Percentiles rank a stretch among this genome's conserved stretches.
These are phyloP conservation scores for Scrobipalpa costella DNA, from an alignment of 2,888 invertebrate species.

Conservation along the genomic window DNA sequence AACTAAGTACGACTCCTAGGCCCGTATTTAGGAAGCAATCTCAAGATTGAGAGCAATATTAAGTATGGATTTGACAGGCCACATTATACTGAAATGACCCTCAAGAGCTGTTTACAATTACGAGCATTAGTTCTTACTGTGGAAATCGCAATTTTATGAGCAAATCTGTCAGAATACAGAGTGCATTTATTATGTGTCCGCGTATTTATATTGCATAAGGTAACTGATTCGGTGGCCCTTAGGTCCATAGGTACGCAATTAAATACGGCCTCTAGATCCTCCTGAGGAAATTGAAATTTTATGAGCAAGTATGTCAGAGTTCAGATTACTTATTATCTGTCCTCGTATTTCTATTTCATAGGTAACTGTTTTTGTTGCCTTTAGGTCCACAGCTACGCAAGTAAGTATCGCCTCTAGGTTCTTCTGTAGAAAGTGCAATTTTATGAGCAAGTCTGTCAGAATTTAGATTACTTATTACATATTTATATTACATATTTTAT, in stretches of 20 bases:
- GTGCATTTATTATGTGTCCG: too few relatives aligned
- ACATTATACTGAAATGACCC: too few relatives aligned
- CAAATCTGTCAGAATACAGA: too few relatives aligned
- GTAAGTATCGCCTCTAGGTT: not conserved
- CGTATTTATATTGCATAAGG: too few relatives aligned
- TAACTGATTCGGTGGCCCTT: too few relatives aligned
- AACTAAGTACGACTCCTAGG: too few relatives aligned
- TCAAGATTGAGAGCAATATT: too few relatives aligned
- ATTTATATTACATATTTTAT: constrained; percentile 1
- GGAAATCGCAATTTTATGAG: too few relatives aligned
- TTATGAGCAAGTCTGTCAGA: constrained; percentile 15
- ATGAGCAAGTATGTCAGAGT: constrained; percentile 12
- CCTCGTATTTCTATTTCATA: not conserved
- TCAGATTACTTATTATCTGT: constrained; percentile 16
- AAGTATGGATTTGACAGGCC: too few relatives aligned
- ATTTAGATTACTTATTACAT: constrained; percentile 12
- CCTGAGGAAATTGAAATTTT: constrained; percentile 10
- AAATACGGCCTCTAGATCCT: not conserved
- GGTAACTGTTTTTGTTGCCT: not conserved
- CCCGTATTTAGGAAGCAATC: too few relatives aligned
- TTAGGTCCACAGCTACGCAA: not conserved
- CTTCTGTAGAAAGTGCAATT: constrained; percentile 3
- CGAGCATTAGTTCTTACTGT: too few relatives aligned
- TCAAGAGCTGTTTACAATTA: too few relatives aligned
- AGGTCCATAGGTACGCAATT: not conserved